Percentiles rank a stretch among this genome's conserved stretches.
Conservation (phyloP, 2,113 vertebrate genomes). For the Hyaena hyaena region DNA sequence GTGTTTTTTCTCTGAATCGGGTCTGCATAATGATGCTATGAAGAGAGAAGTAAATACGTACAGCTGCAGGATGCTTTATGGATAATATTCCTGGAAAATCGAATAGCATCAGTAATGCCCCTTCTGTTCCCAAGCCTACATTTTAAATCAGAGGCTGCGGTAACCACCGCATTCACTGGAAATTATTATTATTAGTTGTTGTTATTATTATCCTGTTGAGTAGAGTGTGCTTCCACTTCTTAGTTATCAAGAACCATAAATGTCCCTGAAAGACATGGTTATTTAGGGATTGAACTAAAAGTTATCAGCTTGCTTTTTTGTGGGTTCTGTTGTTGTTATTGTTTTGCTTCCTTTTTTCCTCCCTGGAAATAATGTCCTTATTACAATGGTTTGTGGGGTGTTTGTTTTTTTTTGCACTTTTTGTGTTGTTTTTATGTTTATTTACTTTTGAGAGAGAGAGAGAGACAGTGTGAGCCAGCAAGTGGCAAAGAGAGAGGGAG, state of each 20-base stretch:
- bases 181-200: conserved; percentile 27
- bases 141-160: not conserved
- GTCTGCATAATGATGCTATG: conserved; percentile 19
- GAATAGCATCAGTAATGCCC: not conserved
- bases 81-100: conserved; percentile 42
- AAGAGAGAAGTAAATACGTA: conserved; percentile 43
- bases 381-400: too few relatives aligned
- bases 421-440: too few relatives aligned
- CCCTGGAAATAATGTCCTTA: not conserved
- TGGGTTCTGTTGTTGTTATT: not conserved
- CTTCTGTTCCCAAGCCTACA: conserved; percentile 14
- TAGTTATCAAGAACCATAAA: not conserved
- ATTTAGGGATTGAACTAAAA: not conserved
- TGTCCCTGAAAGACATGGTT: not conserved
- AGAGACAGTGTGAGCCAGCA: too few relatives aligned
- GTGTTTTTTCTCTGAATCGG: conserved; percentile 40
- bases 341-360: not conserved
- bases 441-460: too few relatives aligned
- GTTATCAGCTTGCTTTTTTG: not conserved
- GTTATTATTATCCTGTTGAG: not conserved
- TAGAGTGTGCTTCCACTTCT: not conserved
- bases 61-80: conserved; percentile 37
- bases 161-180: not conserved
- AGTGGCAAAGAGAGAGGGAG: too few relatives aligned
- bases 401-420: too few relatives aligned